Conservation (phyloP, 2,888 invertebrate species). For the Cryptus armator region DNA sequence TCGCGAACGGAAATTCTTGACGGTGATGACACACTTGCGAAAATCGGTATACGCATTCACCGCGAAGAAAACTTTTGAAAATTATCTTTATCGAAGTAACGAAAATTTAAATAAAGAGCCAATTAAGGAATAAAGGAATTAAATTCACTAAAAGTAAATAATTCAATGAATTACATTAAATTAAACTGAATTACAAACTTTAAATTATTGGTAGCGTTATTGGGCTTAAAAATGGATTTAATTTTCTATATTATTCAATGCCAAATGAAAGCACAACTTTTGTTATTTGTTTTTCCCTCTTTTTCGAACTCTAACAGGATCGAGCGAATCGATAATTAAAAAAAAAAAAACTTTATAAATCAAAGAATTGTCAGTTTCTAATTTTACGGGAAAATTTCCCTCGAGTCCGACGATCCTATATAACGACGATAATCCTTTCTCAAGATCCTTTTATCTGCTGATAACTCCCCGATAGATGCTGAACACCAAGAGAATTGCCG, state of each 20-base stretch:
- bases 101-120: no score
- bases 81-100: no score
- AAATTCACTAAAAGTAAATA: no score
- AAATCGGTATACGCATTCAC: no score
- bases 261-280: background rate
- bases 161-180: no score
- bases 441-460: constrained; percentile 56
- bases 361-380: constrained; percentile 14
- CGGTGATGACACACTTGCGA: background rate
- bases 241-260: background rate
- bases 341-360: background rate
- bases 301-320: background rate
- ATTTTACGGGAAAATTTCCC: constrained; percentile 62
- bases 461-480: constrained; percentile 61
- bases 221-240: background rate
- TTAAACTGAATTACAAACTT: no score
- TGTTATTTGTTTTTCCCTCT: background rate
- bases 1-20: background rate
- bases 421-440: constrained; percentile 50
- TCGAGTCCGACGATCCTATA: constrained; percentile 27
- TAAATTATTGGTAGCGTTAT: no score
- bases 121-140: no score
- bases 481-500: constrained; percentile 60
- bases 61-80: no score
- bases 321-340: background rate